Evolutionary conservation across 2,888 invertebrate genomes (phyloP), one percentile per base, ranked within the genome.

Genomic region (Aquatica leii): DNA sequence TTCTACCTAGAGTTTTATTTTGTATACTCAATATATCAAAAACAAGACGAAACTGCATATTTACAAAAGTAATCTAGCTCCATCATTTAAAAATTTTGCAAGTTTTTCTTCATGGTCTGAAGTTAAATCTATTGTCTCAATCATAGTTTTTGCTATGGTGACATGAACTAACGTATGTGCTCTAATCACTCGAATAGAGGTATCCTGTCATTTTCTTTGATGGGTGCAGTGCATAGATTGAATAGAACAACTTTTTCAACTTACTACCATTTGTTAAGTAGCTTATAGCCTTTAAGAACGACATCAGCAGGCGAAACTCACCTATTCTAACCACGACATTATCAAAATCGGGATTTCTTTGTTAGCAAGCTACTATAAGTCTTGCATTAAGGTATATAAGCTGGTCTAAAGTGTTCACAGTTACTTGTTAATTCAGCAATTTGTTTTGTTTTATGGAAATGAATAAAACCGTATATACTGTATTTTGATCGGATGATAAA

Each of bases 271-370:
- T n/a, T 12, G n/a, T 40, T 40, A 14, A 12, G 3, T 40, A 40
- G 4, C 40, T n/a, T n/a, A n/a, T n/a, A n/a, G n/a, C n/a, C n/a
- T n/a, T n/a, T n/a, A n/a, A n/a, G n/a, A n/a, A n/a, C n/a, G n/a
- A n/a, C n/a, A n/a, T n/a, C n/a, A n/a, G n/a, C n/a, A n/a, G n/a
- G n/a, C n/a, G n/a, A n/a, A 40, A 40, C 40, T 14, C 14, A 14
- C 40, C 40, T 40, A 40, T 40, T 40, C 40, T 40, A 40, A 40
- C n/a, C 4, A 40, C n/a, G 40, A 40, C 40, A 40, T 40, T 40
- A 8, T 12, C 40, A 14, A 12, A 40, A n/a, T n/a, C n/a, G n/a
- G n/a, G n/a, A n/a, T n/a, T n/a, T n/a, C n/a, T n/a, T n/a, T n/a
- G n/a, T n/a, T n/a, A n/a, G n/a, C n/a, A n/a, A n/a, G n/a, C n/a